Evolutionary conservation across 1,140 invertebrate species (phyloP), one percentile per base, ranked within the genome.

Genomic region (Apis laboriosa): DNA sequence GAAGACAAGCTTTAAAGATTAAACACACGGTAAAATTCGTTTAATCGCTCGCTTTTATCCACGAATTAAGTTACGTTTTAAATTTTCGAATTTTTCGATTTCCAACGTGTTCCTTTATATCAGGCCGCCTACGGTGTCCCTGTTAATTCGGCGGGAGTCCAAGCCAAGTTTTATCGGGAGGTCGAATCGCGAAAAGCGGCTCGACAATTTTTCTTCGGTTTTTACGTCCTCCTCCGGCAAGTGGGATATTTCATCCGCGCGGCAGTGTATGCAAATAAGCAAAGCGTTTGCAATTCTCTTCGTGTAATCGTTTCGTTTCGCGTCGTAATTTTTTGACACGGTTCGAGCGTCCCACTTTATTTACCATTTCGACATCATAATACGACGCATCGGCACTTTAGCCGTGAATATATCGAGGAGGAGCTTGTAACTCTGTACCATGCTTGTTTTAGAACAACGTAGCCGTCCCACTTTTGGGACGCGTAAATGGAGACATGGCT

Each of bases 311-410:
- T 63, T 76, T 76, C 74, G 74, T 76, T 61, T 66, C 75, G 75
- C 75, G 43, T 66, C 61, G 49, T 53, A 53, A 76, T 77, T 77
- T 77, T 77, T 77, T 61, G 75, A 77, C 75, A 77, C 51, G 75
- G 75, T 77, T 77, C 34, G 55, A 66, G 24, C 61, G 75, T 77
- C 75, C 75, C 75, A 77, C 75, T 76, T 76, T 77, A 66, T 77
- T 66, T 66, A 55, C 63, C 51, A 28, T 77, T 77, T 77, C 75
- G 61, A 77, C 75, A 77, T 77, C 61, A 55, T 77, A 66, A 77
- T 66, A 66, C 63, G 24, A 64, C 24, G 24, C 19, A 19, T 49
- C 21, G 66, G 12, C 49, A 21, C 43, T 68, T 17, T 2, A 53
- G n/a, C 34, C 71, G 21, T 58, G 34, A 73, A 34, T 43, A 34